These are phyloP conservation scores for Heteropelma amictum DNA, from an alignment of 2,888 invertebrate species.

Conservation along the genomic window DNA sequence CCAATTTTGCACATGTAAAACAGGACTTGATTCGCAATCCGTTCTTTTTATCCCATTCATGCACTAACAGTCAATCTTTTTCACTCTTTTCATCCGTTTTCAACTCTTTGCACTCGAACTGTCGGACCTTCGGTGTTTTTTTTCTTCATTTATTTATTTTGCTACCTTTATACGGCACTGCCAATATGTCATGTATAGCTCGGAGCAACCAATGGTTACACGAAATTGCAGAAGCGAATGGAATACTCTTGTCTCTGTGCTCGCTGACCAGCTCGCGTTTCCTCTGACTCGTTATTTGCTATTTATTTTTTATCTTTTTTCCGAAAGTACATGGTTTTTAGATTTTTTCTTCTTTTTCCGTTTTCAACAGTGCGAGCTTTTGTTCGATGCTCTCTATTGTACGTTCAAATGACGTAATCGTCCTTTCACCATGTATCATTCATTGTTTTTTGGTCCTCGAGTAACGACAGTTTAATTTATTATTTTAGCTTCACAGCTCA, in stretches of 20 bases:
- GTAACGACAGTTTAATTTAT: neutral
- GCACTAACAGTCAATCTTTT: neutral
- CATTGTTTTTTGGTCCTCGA: conserved; percentile 6
- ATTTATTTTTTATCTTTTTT: neutral
- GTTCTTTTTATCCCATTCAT: neutral
- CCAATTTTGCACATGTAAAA: neutral
- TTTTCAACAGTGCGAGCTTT: conserved; percentile 12
- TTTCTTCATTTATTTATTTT: too few relatives aligned
- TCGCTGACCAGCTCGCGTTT: neutral
- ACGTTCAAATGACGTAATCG: conserved; percentile 14
- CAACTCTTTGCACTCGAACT: conserved; percentile 4
- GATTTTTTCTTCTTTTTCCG: neutral
- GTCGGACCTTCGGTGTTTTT: conserved; percentile 1
- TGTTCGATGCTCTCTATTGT: conserved; percentile 3
- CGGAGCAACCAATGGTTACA: conserved; percentile 3
- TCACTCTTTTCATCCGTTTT: conserved; percentile 6
- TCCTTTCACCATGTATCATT: conserved; percentile 11
- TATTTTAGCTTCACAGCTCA: too few relatives aligned
- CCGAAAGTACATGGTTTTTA: neutral
- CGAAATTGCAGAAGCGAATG: conserved; percentile 19
- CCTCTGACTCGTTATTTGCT: conserved; percentile 2
- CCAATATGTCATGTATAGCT: neutral
- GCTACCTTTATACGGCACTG: neutral
- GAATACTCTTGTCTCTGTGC: neutral
- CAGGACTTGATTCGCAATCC: conserved; percentile 5